Evolutionary conservation across 2,888 invertebrate species (phyloP), one percentile per base, ranked within the genome.

Genomic region (Chromoteleia sp.): DNA sequence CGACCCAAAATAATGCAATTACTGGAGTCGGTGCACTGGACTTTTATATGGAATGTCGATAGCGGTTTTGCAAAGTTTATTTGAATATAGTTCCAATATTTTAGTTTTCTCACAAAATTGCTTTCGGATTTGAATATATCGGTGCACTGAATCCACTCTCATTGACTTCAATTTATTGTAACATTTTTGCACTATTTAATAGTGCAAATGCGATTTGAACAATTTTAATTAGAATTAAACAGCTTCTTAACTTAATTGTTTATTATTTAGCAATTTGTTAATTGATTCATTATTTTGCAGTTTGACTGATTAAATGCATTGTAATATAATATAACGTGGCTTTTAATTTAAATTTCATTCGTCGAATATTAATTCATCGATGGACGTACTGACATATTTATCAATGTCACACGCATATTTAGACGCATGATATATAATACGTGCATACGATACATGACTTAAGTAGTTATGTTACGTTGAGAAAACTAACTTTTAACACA

Each of bases 1-100:
- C 61, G 15, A 43, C 56, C 76, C 61, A 70, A 77, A 77, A 77
- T 77, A 77, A 77, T 77, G 77, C 70, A 77, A 70, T 70, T 77
- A 70, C 70, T 14, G 4, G n/a, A 36, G 1, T 54, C 58, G 56
- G 39, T 77, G 39, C 63, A 63, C 12, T 33, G 33, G 17, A 63
- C 73, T 15, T 68, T 48, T 56, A 17, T 30, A 15, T n/a, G 19
- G 29, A 41, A 43, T 50, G 50, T 58, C 29, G 50, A 48, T 52
- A n/a, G 5, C 10, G n/a, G 19, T 39, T 36, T 45, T 50, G 65
- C 45, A 7, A 10, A 5, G 7, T 5, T 33, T 33, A 33, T 33
- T 33, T 33, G 6, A 5, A 33, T 33, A 8, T 10, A 8, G 1
- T 7, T 33, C 33, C 1, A 1, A 33, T 33, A 5, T 33, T 33